These are phyloP conservation scores for Pseudopipra pipra DNA, from an alignment of 2,113 vertebrate genomes.

Conservation along the genomic window DNA sequence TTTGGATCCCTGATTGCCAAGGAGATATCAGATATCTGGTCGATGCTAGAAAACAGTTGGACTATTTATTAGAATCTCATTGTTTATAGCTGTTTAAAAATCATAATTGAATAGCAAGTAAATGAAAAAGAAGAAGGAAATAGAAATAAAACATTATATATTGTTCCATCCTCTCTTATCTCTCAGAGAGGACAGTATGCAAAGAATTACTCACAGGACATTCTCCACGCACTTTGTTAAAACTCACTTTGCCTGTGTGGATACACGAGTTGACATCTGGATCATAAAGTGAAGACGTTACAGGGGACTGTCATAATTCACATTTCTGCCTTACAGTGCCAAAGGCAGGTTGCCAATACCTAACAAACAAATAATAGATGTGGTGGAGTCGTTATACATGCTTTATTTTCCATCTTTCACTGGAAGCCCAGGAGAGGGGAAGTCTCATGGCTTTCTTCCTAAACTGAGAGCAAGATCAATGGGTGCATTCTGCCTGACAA, in stretches of 20 bases:
- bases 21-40: constrained; percentile 18
- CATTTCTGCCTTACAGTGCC: background rate
- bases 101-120: background rate
- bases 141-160: background rate
- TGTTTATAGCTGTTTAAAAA: background rate
- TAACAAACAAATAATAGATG: background rate
- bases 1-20: constrained; percentile 30
- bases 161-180: background rate
- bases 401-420: background rate
- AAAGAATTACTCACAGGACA: background rate
- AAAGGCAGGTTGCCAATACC: background rate
- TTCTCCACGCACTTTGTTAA: background rate
- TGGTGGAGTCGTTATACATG: background rate
- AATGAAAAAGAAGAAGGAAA: background rate
- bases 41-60: constrained; percentile 8
- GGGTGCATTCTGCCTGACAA: background rate
- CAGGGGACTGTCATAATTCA: background rate
- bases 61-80: background rate
- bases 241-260: background rate
- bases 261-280: background rate
- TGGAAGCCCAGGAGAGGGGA: background rate
- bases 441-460: background rate
- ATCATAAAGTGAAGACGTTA: background rate
- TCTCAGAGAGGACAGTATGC: background rate
- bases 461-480: background rate